Conservation (phyloP, 2,113 vertebrate genomes). For the Axis porcinus region DNA sequence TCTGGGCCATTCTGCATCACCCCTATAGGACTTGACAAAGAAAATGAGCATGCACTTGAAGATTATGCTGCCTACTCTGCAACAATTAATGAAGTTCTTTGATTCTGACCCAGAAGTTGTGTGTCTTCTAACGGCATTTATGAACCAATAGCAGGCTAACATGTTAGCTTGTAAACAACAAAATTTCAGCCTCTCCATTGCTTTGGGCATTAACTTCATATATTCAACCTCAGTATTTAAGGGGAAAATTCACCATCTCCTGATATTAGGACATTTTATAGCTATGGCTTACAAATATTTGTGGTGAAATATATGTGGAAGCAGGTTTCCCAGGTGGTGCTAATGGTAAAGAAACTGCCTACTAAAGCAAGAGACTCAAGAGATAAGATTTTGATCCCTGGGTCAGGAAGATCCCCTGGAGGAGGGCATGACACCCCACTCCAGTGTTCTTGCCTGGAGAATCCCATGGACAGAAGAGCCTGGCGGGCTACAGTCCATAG, state of each 20-base stretch:
- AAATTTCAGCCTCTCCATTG: not conserved
- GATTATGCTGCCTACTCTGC: not conserved
- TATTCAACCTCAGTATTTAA: slow-evolving; percentile 3
- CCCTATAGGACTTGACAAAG: not conserved
- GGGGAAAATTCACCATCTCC: not conserved
- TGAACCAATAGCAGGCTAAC: not conserved
- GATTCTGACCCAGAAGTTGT: not conserved
- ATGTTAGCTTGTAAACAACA: not conserved
- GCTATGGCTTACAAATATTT: not conserved
- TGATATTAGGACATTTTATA: slow-evolving; percentile 1
- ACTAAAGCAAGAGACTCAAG: not conserved
- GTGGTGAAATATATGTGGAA: not conserved
- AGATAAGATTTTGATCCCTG: not conserved
- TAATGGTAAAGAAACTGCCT: not conserved
- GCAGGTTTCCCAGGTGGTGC: not conserved
- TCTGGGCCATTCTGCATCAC: not conserved
- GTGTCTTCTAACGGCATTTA: not conserved
- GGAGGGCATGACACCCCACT: not conserved
- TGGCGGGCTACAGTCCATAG: not conserved
- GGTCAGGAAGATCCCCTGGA: not conserved
- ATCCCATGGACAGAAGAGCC: not conserved
- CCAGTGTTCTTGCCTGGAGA: not conserved
- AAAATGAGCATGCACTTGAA: not conserved
- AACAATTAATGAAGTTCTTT: not conserved
- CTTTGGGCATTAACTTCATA: slow-evolving; percentile 10